phyloP scores from a whole-genome alignment of 1,140 invertebrate genomes.

The Drosophila fuyamai region DNA sequence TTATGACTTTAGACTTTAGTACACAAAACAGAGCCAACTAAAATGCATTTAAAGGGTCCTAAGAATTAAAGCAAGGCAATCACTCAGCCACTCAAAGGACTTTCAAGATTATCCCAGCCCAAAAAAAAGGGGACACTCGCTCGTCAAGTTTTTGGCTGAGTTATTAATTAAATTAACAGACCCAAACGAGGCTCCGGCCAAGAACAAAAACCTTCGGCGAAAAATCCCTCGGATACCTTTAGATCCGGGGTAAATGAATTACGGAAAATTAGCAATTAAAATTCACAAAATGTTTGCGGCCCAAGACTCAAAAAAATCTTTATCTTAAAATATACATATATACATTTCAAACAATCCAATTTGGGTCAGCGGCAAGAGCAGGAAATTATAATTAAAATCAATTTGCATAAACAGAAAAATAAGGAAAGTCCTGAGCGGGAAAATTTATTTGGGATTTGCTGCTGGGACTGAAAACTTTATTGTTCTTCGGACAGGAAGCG shows the following conservation, averaged over 20 bases:
- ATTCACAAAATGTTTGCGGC: slow-evolving; percentile 52
- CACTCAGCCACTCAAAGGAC: slow-evolving; percentile 10
- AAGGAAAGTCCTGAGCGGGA: slow-evolving; percentile 8
- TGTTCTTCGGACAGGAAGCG: slow-evolving; percentile 26
- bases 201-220: slow-evolving; percentile 25
- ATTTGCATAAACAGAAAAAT: slow-evolving; percentile 72
- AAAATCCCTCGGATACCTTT: slow-evolving; percentile 32
- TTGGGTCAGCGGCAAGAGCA: slow-evolving; percentile 45
- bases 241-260: slow-evolving; percentile 63
- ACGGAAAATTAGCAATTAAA: slow-evolving; percentile 62
- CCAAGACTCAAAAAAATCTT: background rate
- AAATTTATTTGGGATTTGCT: slow-evolving; percentile 21
- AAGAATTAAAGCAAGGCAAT: slow-evolving; percentile 10
- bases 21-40: slow-evolving; percentile 4
- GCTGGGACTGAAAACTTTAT: slow-evolving; percentile 18
- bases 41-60: slow-evolving; percentile 3
- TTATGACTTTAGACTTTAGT: no score
- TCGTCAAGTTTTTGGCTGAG: slow-evolving; percentile 29
- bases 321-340: slow-evolving; percentile 8
- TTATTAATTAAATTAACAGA: slow-evolving; percentile 61
- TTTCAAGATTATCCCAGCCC: slow-evolving; percentile 23
- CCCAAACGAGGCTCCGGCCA: slow-evolving; percentile 13
- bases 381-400: slow-evolving; percentile 77
- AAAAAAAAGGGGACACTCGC: slow-evolving; percentile 23
- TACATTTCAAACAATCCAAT: slow-evolving; percentile 59